These are phyloP conservation scores for Setophaga coronata DNA, from an alignment of 2,113 vertebrate species.

Conservation along the genomic window DNA sequence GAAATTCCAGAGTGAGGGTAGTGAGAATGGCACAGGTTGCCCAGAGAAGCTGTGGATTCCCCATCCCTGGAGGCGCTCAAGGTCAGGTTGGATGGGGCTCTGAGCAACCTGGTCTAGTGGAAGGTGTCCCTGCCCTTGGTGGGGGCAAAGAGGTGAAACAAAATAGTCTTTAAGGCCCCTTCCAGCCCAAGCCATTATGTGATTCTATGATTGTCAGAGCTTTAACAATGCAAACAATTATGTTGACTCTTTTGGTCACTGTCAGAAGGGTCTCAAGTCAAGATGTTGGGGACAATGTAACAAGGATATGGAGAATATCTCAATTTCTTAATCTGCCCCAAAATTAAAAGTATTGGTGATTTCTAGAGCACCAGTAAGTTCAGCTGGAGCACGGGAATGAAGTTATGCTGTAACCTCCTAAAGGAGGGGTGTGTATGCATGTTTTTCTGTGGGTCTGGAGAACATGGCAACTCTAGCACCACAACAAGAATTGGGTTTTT, in stretches of 20 bases:
- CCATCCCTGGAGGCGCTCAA: background rate
- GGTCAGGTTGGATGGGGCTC: background rate
- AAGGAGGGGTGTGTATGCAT: rapidly evolving
- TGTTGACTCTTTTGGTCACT: background rate
- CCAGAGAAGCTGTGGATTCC: background rate
- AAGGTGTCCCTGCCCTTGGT: background rate
- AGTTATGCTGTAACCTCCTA: background rate
- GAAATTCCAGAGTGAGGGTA: background rate
- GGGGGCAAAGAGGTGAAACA: background rate
- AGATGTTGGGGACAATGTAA: background rate
- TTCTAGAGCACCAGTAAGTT: background rate
- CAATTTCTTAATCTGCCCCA: background rate
- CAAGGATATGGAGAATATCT: background rate
- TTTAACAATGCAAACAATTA: background rate
- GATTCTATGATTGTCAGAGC: background rate
- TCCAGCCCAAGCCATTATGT: background rate
- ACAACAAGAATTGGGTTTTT: background rate
- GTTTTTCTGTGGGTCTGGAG: background rate
- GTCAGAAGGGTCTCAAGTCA: background rate
- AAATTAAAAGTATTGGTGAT: background rate
- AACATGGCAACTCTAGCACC: background rate
- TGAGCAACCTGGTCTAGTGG: background rate
- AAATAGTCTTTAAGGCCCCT: background rate
- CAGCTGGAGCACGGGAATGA: background rate
- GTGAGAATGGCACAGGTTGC: background rate